Base-by-base conservation (phyloP, 2,797 vertebrate species). In the Phoeniculus purpureus region DNA sequence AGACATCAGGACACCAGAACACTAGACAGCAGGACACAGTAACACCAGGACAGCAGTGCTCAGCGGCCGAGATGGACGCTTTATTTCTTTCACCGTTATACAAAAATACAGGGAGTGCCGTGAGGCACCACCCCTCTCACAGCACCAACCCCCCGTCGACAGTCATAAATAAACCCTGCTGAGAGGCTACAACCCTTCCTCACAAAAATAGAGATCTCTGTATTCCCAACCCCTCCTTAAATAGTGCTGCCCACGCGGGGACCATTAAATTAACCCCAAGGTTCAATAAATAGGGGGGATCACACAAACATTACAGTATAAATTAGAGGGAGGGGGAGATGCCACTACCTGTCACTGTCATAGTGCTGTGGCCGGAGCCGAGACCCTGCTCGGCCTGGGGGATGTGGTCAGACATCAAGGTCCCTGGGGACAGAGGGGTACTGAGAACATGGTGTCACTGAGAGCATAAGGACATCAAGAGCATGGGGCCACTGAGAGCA, bases 201-300 rank as follows among this genome's bases (percentile, higher is more conserved):
- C 71, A 89, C 20, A 95, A 89, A 91, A 88, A 94, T 92, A 95
- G 43, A 85, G 48, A 71, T 85, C 91, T 95, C 77, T 94, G 94
- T 94, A 95, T 89, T 91, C 91, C 40, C 90, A 74, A 68, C 27
- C 6, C 10, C 15, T 91, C 55, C 55, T 96, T 96, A 97, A 97
- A 96, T 97, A 96, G 11, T 37, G 73, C 22, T 29, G 61, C 73
- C 71, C 1, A 17, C 55, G 43, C 21, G 62, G 80, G 86, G 71
- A 59, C 0, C 27, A 12, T 93, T 95, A 96, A 94, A 83, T 89
- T 89, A 95, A 92, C 50, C 6, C 8, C 8, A 17, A 18, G 4
- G 17, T 62, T 58, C 75, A 96, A 97, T 97, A 96, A 97, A 97
- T 97, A 97, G 3, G 3, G 37, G 43, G 3, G 67, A 45, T 11